Percentiles rank a stretch among this genome's conserved stretches.
These are phyloP conservation scores for Electrophaes corylata DNA, from an alignment of 2,888 invertebrate species.

Conservation along the genomic window DNA sequence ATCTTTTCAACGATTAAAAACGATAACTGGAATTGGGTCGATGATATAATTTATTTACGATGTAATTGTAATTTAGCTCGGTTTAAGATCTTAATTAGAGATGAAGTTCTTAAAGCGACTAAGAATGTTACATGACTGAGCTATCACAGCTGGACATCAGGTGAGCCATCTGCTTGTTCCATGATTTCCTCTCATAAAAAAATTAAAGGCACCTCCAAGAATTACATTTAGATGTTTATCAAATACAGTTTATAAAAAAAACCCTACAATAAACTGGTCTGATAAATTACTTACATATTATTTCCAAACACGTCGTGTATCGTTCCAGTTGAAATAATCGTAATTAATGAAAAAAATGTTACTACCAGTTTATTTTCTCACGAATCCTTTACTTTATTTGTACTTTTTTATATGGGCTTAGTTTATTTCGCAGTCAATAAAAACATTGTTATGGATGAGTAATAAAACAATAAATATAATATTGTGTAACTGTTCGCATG, in stretches of 20 bases:
- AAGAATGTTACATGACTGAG: too few relatives aligned
- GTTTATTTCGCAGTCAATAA: neutral
- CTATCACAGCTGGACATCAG: too few relatives aligned
- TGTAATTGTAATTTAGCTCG: neutral
- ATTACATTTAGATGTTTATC: neutral
- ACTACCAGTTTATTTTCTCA: conserved; percentile 34
- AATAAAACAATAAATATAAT: neutral
- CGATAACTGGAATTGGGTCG: conserved; percentile 32
- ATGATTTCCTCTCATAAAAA: too few relatives aligned
- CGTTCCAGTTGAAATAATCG: conserved; percentile 21
- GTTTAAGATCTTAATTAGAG: too few relatives aligned
- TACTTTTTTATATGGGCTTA: neutral
- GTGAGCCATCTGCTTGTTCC: too few relatives aligned
- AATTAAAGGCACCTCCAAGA: too few relatives aligned
- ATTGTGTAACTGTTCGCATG: neutral
- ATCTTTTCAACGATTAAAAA: conserved; percentile 29
- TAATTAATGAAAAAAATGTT: conserved; percentile 18
- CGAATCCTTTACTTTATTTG: conserved; percentile 28
- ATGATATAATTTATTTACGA: conserved; percentile 27
- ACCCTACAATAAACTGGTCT: neutral
- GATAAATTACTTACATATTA: neutral
- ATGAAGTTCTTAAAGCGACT: too few relatives aligned
- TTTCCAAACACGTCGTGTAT: neutral
- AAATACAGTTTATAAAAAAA: neutral
- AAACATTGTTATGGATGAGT: neutral